Conservation (phyloP, 2,113 vertebrate species). For the Etia nguti region DNA sequence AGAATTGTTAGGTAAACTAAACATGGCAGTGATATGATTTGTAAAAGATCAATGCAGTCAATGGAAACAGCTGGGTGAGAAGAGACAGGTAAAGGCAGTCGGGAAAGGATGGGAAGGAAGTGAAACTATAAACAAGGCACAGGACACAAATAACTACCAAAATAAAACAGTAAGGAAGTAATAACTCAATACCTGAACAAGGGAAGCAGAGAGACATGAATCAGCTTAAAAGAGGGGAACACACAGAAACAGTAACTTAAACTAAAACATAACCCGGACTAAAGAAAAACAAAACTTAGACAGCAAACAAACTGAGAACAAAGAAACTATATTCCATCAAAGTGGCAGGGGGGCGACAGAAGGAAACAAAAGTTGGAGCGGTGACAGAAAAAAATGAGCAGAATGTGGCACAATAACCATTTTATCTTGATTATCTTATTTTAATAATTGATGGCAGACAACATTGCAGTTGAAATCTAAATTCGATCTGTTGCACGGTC, state of each 20-base stretch:
- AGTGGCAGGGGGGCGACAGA: not conserved
- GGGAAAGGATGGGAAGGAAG: not conserved
- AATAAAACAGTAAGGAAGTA: not conserved
- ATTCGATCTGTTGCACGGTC: not conserved
- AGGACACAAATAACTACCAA: not conserved
- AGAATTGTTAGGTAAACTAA: not conserved
- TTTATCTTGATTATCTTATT: not conserved
- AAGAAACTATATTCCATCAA: not conserved
- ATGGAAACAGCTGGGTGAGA: not conserved
- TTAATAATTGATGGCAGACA: not conserved
- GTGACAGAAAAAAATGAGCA: not conserved
- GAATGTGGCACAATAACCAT: not conserved
- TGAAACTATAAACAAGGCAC: not conserved
- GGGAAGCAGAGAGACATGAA: accelerated
- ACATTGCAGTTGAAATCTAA: not conserved
- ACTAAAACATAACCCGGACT: accelerated
- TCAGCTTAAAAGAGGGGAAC: not conserved
- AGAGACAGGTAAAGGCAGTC: not conserved
- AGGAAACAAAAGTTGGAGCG: not conserved
- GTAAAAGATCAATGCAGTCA: not conserved
- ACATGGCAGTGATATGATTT: not conserved
- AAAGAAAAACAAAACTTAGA: not conserved
- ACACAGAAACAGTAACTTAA: not conserved
- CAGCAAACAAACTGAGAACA: not conserved
- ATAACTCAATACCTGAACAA: not conserved